Evolutionary conservation across 2,888 invertebrate species (phyloP).

Genomic region (Perizoma flavofasciatum): DNA sequence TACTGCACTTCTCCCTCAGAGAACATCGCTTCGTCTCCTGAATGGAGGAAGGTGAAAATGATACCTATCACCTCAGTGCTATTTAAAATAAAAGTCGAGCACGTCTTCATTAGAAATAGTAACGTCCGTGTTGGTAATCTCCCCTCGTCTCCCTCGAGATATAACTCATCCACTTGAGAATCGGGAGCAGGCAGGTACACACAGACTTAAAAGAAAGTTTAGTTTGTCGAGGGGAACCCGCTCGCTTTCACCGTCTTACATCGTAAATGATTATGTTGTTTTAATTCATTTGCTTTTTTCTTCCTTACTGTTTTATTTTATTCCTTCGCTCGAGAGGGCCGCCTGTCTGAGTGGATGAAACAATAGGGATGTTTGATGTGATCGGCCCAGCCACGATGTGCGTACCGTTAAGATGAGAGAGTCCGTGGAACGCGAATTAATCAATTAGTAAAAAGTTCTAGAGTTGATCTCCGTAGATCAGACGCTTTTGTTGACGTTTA

Average conservation of each 20-base stretch:
- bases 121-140: constrained; percentile 60
- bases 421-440: constrained; percentile 53
- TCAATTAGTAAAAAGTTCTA: constrained; percentile 55
- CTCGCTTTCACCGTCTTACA: constrained; percentile 73
- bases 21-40: constrained; percentile 8
- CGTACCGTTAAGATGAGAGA: constrained; percentile 45
- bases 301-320: constrained; percentile 69
- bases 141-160: constrained; percentile 76
- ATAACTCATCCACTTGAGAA: constrained; percentile 82
- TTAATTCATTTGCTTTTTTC: constrained; percentile 81
- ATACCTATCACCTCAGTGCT: constrained; percentile 58
- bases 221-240: constrained; percentile 75
- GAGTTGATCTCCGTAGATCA: constrained; percentile 47
- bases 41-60: constrained; percentile 65
- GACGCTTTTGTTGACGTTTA: constrained; percentile 24
- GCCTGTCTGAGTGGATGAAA: constrained; percentile 77
- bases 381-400: constrained; percentile 44
- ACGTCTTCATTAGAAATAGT: constrained; percentile 75
- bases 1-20: neutral
- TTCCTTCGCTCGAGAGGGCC: constrained; percentile 71
- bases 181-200: constrained; percentile 80
- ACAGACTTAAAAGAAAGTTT: constrained; percentile 81
- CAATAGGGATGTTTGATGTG: constrained; percentile 57
- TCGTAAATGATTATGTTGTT: constrained; percentile 82
- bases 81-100: constrained; percentile 74